Base-by-base conservation (phyloP, 1,140 invertebrate species). In the Brachionus asplanchnoidis region DNA sequence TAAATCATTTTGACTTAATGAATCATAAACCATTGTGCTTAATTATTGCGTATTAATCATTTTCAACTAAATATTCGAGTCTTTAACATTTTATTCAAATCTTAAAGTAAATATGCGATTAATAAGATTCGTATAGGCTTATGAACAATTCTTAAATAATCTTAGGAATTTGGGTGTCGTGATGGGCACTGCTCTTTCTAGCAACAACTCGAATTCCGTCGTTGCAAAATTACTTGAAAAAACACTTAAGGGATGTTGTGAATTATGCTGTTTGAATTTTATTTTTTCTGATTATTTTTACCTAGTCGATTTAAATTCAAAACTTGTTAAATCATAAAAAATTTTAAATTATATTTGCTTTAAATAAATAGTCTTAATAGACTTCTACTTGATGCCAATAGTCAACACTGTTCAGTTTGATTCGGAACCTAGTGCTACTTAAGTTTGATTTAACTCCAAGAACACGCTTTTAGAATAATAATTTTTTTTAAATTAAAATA, bases 11-110 rank as follows among this genome's bases (percentile, higher is more conserved):
- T 60, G 53, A 60, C 53, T 60, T 42, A 73, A 73, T 73, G 68
- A 73, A 42, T 73, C 68, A 73, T 73, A 73, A 73, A 73, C 40
- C 32, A 73, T 73, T 42, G 28, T 73, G n/a, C 36, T 73, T 73
- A 40, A 73, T 40, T 40, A 73, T 73, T 73, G 32, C 14, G 36
- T 73, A 73, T 73, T 73, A 73, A 73, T 73, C 68, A 73, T 73
- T 73, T 73, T 73, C 36, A 17, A 73, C 32, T 17, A 20, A 68
- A 68, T n/a, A 68, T 68, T 40, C 26, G 28, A 73, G 68, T 73
- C 68, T 73, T 73, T 73, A 73, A 73, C 68, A 73, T 73, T 73
- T 73, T 68, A 32, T 68, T 68, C 32, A 73, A 73, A 73, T 73
- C 28, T 73, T 73, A 42, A 73, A 46, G 68, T 73, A 73, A 73